phyloP scores from a whole-genome alignment of 1,140 invertebrate species.

The Drosophila albomicans region DNA sequence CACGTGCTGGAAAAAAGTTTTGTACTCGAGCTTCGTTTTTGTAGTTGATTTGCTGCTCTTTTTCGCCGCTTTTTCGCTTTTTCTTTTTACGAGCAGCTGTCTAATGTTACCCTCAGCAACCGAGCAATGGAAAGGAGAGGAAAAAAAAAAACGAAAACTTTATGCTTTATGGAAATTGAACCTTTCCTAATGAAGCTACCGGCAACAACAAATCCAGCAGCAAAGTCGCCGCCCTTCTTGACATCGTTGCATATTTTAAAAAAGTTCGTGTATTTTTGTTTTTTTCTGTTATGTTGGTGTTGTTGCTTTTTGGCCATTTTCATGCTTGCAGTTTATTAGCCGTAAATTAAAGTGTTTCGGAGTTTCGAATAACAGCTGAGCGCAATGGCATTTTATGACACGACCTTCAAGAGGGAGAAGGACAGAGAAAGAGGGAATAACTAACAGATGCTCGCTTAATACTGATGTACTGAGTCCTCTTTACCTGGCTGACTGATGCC shows the following conservation, averaged over 20 bases:
- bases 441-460: constrained; percentile 25
- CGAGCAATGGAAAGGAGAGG: constrained; percentile 12
- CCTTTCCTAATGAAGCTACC: constrained; percentile 72
- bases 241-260: constrained; percentile 76
- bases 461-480: neutral
- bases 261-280: constrained; percentile 46
- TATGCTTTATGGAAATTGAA: constrained; percentile 80
- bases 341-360: constrained; percentile 66
- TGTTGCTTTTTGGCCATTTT: constrained; percentile 41
- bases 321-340: constrained; percentile 74
- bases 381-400: constrained; percentile 62
- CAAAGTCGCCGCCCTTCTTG: constrained; percentile 24
- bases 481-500: constrained; percentile 8
- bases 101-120: constrained; percentile 43
- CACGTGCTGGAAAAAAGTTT: constrained; percentile 66
- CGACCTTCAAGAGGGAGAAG: constrained; percentile 27
- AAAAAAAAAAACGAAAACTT: constrained; percentile 45
- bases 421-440: neutral
- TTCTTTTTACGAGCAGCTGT: constrained; percentile 63
- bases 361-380: constrained; percentile 65
- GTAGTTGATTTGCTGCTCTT: constrained; percentile 70
- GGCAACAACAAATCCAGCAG: constrained; percentile 24
- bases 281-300: neutral
- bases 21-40: constrained; percentile 36
- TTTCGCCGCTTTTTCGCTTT: constrained; percentile 32